phyloP scores from a whole-genome alignment of 1,140 invertebrate genomes.

The Platyscapa corneri region DNA sequence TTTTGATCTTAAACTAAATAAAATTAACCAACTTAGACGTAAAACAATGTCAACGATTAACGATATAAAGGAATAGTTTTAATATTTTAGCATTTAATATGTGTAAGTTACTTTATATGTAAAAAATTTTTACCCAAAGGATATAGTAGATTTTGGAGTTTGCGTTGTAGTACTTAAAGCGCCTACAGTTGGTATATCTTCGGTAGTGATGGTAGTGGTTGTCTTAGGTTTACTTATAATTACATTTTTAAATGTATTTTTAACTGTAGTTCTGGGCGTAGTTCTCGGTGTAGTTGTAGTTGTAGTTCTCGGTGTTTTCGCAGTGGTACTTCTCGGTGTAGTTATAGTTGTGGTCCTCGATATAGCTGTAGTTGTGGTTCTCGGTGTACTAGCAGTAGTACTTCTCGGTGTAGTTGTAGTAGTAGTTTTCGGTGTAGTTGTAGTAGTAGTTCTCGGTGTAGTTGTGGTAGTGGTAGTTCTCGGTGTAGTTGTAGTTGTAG shows the following conservation, averaged over 20 bases:
- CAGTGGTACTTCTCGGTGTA: neutral
- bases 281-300: constrained; percentile 20
- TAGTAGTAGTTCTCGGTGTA: constrained; percentile 43
- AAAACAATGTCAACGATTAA: neutral
- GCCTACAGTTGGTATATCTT: constrained; percentile 44
- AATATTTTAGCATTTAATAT: too few species aligned
- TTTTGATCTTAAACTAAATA: neutral
- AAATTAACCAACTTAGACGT: neutral
- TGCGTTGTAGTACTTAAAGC: constrained; percentile 2
- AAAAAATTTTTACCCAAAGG: constrained; percentile 23
- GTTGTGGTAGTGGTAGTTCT: neutral
- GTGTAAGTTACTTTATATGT: too few species aligned
- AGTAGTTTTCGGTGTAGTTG: constrained; percentile 17
- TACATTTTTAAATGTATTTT: constrained; percentile 3
- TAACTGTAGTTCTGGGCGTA: constrained; percentile 12
- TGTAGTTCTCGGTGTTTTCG: constrained; percentile 3
- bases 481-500: constrained; percentile 31
- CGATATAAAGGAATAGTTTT: neutral
- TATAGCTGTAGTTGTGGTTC: neutral
- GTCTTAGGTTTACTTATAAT: neutral
- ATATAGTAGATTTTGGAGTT: neutral
- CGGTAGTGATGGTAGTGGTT: constrained; percentile 34
- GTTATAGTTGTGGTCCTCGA: constrained; percentile 22
- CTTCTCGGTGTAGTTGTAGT: constrained; percentile 5
- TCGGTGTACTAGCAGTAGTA: constrained; percentile 23